phyloP scores from a whole-genome alignment of 2,113 vertebrate genomes.

The Erinaceus europaeus region DNA sequence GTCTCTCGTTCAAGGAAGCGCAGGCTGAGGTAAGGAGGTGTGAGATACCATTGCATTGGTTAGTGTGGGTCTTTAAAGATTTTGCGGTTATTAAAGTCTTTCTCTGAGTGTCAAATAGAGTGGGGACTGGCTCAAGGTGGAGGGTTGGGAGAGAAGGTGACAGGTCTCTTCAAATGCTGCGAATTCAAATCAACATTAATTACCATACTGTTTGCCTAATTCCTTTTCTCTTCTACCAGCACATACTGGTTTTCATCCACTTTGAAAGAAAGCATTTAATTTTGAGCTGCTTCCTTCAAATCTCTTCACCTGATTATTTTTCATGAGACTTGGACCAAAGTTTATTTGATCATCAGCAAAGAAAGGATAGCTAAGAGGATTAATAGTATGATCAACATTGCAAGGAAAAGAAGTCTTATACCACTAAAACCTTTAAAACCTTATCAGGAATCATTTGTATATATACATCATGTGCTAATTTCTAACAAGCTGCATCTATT shows the following conservation, averaged over 20 bases:
- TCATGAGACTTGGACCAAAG: slow-evolving; percentile 25
- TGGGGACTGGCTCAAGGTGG: background rate
- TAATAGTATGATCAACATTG: background rate
- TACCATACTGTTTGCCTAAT: slow-evolving; percentile 23
- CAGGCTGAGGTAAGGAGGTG: slow-evolving; percentile 88
- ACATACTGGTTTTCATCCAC: background rate
- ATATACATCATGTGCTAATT: background rate
- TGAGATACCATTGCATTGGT: background rate
- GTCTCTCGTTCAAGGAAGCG: slow-evolving; percentile 93
- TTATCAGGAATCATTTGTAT: background rate
- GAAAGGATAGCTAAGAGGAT: slow-evolving; percentile 16
- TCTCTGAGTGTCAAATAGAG: background rate
- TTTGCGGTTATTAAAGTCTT: slow-evolving; percentile 3
- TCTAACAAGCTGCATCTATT: background rate
- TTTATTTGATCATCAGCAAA: slow-evolving; percentile 29
- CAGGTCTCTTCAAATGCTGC: background rate
- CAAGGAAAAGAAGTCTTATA: background rate
- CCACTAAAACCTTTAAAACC: background rate
- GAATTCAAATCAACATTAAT: background rate
- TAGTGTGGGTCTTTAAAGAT: background rate
- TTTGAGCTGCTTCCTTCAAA: slow-evolving; percentile 39
- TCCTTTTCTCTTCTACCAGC: slow-evolving; percentile 35
- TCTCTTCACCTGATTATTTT: slow-evolving; percentile 37
- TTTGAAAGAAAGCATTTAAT: slow-evolving; percentile 42
- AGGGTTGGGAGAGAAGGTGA: background rate